These are phyloP conservation scores for Campylomormyrus tamandua DNA, from an alignment of 2,113 vertebrate species.

Conservation along the genomic window DNA sequence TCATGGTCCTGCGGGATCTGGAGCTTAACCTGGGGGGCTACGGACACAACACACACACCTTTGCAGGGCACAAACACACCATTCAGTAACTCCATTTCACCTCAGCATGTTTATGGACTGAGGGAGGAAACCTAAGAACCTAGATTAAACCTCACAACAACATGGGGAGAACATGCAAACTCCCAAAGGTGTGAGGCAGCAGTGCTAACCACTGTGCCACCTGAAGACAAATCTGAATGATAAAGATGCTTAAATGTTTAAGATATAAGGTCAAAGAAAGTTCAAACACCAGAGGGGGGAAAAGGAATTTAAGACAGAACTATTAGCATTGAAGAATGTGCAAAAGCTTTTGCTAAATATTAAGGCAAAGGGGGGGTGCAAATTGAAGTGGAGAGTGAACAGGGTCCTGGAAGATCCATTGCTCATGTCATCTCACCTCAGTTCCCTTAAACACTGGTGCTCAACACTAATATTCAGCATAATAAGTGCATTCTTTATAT, in stretches of 20 bases:
- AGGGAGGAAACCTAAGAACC: not conserved
- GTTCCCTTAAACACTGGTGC: not conserved
- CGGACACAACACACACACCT: not conserved
- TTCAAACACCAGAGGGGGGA: not conserved
- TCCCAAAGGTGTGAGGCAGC: not conserved
- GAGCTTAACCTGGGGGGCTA: not conserved
- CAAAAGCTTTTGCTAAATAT: not conserved
- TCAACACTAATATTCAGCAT: not conserved
- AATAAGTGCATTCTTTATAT: not conserved
- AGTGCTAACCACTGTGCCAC: not conserved
- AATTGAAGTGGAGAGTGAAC: not conserved
- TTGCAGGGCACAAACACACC: not conserved
- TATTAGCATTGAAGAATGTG: not conserved
- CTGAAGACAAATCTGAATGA: not conserved
- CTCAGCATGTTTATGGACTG: not conserved
- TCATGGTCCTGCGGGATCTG: not conserved
- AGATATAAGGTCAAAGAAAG: no score
- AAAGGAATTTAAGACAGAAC: not conserved
- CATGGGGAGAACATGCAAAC: not conserved
- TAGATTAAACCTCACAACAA: not conserved
- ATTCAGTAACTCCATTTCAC: not conserved
- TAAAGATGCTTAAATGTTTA: not conserved
- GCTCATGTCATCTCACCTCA: not conserved
- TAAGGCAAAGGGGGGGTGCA: not conserved
- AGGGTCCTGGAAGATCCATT: not conserved